phyloP scores from a whole-genome alignment of 2,797 vertebrate genomes.

The Crocodylus rhombifer region DNA sequence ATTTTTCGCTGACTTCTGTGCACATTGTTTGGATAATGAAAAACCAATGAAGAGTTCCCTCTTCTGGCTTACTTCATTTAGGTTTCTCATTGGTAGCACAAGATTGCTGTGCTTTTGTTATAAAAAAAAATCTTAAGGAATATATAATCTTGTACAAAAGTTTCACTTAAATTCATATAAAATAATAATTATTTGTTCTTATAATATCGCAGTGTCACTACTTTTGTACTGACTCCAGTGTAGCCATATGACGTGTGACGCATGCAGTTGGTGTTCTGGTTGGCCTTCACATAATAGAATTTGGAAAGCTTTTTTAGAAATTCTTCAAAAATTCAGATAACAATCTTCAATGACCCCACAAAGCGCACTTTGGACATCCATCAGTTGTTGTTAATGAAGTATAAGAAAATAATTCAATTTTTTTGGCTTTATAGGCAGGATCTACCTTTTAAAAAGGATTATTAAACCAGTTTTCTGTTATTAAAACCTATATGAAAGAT shows the following conservation, averaged over 20 bases:
- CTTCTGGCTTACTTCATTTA: not conserved
- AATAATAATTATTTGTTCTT: not conserved
- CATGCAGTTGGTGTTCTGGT: not conserved
- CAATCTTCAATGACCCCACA: not conserved
- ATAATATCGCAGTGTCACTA: not conserved
- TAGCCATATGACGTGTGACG: not conserved
- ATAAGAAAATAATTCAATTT: not conserved
- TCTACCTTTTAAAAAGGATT: not conserved
- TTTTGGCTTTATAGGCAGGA: not conserved
- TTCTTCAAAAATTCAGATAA: not conserved
- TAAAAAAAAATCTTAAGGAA: not conserved
- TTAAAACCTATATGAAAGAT: not conserved
- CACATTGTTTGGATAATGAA: not conserved
- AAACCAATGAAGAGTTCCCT: not conserved
- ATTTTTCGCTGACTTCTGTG: not conserved
- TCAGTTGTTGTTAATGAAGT: not conserved
- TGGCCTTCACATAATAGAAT: not conserved
- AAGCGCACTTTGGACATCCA: rapidly evolving
- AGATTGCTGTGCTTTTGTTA: not conserved
- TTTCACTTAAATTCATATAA: not conserved
- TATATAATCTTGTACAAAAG: not conserved
- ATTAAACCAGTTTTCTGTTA: not conserved
- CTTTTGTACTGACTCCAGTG: not conserved
- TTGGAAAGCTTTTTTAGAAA: not conserved
- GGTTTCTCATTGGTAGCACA: not conserved